phyloP scores from a whole-genome alignment of 2,888 invertebrate species.

The Colletes collaris region DNA sequence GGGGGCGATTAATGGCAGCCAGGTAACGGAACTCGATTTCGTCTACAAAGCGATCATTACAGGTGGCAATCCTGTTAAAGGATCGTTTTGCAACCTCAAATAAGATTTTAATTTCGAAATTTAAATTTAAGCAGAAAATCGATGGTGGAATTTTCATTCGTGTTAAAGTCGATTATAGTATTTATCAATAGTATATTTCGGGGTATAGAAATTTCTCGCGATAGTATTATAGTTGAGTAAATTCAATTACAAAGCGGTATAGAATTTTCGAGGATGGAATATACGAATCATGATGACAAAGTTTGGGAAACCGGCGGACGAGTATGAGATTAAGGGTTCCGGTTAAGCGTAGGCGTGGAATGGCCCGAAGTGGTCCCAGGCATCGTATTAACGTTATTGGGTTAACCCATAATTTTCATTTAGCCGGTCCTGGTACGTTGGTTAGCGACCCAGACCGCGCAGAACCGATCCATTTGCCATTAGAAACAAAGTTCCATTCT shows the following conservation, averaged over 20 bases:
- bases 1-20: too few species aligned
- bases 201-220: too few species aligned
- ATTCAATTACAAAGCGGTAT: background rate
- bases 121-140: too few species aligned
- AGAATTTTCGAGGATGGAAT: background rate
- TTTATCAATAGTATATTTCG: too few species aligned
- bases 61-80: too few species aligned
- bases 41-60: too few species aligned
- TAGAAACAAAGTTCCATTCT: background rate
- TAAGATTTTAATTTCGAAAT: too few species aligned
- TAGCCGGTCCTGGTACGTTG: slow-evolving; percentile 25
- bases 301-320: background rate
- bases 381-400: slow-evolving; percentile 32
- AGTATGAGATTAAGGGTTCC: slow-evolving; percentile 9
- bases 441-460: slow-evolving; percentile 22
- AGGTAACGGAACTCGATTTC: too few species aligned
- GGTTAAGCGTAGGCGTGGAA: background rate
- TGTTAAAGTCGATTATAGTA: too few species aligned
- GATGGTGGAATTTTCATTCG: too few species aligned
- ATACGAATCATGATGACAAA: background rate
- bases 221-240: background rate
- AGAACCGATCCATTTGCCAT: slow-evolving; percentile 19
- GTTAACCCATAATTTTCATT: slow-evolving; percentile 46
- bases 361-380: slow-evolving; percentile 27
- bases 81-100: too few species aligned